Conservation (phyloP, 2,113 vertebrate genomes). For the Menidia beryllina region DNA sequence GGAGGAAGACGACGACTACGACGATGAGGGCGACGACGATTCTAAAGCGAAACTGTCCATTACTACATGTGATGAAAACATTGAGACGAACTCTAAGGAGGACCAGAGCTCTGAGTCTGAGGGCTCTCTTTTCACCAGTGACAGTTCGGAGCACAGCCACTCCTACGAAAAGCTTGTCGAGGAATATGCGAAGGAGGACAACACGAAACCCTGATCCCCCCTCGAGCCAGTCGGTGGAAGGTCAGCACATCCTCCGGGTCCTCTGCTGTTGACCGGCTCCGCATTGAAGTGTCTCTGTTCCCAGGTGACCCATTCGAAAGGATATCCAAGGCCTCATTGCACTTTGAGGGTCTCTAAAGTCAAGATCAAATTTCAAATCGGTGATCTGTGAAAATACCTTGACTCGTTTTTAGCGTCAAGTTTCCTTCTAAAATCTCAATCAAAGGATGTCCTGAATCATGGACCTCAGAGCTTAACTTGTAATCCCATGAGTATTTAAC, state of each 20-base stretch:
- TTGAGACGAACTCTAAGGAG: slow-evolving; percentile 79
- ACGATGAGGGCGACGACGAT: slow-evolving; percentile 67
- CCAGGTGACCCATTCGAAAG: slow-evolving; percentile 37
- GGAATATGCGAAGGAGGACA: slow-evolving; percentile 88
- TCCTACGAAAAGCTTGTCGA: slow-evolving; percentile 94
- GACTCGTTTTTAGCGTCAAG: background rate
- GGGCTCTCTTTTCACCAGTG: slow-evolving; percentile 89
- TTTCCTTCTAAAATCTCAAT: slow-evolving; percentile 23
- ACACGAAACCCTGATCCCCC: slow-evolving; percentile 77
- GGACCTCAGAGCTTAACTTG: slow-evolving; percentile 12
- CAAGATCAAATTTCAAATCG: slow-evolving; percentile 37
- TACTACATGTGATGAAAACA: slow-evolving; percentile 88
- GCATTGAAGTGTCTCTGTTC: slow-evolving; percentile 12
- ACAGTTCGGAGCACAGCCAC: slow-evolving; percentile 84
- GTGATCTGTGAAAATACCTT: slow-evolving; percentile 16
- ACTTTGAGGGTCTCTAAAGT: slow-evolving; percentile 21
- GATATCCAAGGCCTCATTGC: slow-evolving; percentile 12
- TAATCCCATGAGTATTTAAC: slow-evolving; percentile 30
- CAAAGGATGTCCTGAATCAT: slow-evolving; percentile 13
- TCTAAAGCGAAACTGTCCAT: slow-evolving; percentile 88
- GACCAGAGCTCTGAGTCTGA: slow-evolving; percentile 86
- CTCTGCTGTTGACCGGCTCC: slow-evolving; percentile 4
- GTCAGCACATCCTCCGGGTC: background rate
- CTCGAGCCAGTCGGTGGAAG: background rate
- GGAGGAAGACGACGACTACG: slow-evolving; percentile 21